These are phyloP conservation scores for Xestia sexstrigata DNA, from an alignment of 2,888 invertebrate genomes.

Conservation along the genomic window DNA sequence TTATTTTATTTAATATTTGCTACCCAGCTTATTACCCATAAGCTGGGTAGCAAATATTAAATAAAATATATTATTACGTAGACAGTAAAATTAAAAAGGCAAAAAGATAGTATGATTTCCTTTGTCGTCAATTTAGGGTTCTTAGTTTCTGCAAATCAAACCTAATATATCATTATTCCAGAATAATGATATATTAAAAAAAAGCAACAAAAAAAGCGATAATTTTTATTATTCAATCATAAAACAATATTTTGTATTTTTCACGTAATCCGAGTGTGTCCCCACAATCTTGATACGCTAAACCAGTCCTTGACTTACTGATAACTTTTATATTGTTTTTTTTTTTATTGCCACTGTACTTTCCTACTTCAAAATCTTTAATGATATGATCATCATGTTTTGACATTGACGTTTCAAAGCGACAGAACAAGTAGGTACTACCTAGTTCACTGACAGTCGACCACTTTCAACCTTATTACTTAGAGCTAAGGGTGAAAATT, in stretches of 20 bases:
- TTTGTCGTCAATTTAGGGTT: background rate
- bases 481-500: too few relatives aligned
- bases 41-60: background rate
- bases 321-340: conserved; percentile 18
- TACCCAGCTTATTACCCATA: too few relatives aligned
- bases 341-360: conserved; percentile 12
- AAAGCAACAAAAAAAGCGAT: background rate
- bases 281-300: conserved; percentile 36
- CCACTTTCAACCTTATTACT: too few relatives aligned
- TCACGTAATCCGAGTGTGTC: conserved; percentile 6
- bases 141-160: background rate
- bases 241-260: conserved; percentile 19
- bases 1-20: too few relatives aligned
- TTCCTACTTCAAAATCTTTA: conserved; percentile 17
- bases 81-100: background rate
- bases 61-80: too few relatives aligned
- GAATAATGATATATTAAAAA: background rate
- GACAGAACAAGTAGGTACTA: background rate
- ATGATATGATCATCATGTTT: conserved; percentile 9
- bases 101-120: background rate
- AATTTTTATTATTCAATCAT: conserved; percentile 16
- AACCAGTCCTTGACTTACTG: conserved; percentile 30
- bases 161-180: background rate
- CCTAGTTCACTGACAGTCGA: too few relatives aligned
- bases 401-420: conserved; percentile 17